Conservation (phyloP, 2,113 vertebrate genomes). For the Psilopsiagon aymara region DNA sequence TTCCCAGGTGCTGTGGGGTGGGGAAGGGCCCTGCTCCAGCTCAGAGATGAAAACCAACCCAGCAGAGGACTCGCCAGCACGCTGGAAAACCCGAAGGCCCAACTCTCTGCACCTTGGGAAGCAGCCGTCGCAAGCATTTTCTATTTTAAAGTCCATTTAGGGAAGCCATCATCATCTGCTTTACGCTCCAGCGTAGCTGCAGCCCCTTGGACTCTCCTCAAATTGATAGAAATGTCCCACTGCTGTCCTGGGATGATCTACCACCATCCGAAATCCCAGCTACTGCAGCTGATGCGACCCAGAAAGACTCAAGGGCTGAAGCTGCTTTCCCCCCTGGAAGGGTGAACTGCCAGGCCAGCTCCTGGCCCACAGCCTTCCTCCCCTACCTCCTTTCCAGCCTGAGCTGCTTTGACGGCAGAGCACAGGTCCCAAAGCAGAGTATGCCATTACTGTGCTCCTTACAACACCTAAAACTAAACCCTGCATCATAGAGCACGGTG, state of each 20-base stretch:
- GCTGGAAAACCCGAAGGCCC: neutral
- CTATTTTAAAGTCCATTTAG: neutral
- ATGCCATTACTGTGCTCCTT: accelerated
- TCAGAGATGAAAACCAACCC: neutral
- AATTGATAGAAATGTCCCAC: accelerated
- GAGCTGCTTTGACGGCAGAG: neutral
- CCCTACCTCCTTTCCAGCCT: accelerated
- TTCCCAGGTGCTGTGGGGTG: neutral
- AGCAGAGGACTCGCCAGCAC: neutral
- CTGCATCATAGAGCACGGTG: neutral
- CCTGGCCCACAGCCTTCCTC: neutral
- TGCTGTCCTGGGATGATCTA: neutral
- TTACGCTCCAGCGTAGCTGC: neutral
- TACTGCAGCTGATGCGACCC: neutral
- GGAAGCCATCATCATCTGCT: neutral
- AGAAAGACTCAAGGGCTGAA: neutral
- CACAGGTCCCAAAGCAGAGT: neutral
- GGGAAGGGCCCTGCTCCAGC: neutral
- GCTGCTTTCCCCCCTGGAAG: neutral
- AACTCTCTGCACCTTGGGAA: neutral
- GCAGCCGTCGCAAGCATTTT: neutral
- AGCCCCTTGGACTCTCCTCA: neutral
- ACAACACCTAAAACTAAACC: neutral
- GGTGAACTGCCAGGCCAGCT: neutral
- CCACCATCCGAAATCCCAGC: neutral